A percentile compares a stretch with the other conserved stretches of the same genome.
phyloP scores from a whole-genome alignment of 1,140 invertebrate genomes.

The Euwallacea fornicatus region DNA sequence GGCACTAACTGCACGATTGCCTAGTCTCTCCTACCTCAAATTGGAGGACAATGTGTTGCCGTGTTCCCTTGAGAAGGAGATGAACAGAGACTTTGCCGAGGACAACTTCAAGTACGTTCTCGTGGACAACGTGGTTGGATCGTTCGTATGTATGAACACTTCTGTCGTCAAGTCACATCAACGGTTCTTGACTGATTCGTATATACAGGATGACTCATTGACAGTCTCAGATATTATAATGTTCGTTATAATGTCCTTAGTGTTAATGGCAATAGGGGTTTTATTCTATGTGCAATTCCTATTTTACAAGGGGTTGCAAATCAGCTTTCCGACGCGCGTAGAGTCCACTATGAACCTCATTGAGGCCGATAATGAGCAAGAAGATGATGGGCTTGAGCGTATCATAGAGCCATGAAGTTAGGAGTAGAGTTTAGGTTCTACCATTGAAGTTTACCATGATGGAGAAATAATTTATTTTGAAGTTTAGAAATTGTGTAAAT shows the following conservation, averaged over 20 bases:
- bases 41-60: conserved; percentile 46
- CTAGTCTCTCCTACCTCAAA: conserved; percentile 43
- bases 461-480: too few species aligned
- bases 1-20: conserved; percentile 41
- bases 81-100: conserved; percentile 45
- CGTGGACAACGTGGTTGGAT: background rate
- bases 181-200: background rate
- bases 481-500: too few species aligned
- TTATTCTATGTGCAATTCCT: conserved; percentile 45
- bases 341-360: background rate
- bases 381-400: background rate
- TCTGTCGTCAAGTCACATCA: background rate
- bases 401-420: too few species aligned
- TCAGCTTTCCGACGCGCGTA: background rate
- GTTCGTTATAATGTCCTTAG: conserved; percentile 38
- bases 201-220: background rate
- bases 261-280: conserved; percentile 37
- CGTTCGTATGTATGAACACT: background rate
- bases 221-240: conserved; percentile 28
- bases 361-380: background rate
- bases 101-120: conserved; percentile 43
- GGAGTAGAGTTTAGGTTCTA: too few species aligned
- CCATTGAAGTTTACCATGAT: too few species aligned
- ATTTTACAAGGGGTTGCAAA: conserved; percentile 38
- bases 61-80: conserved; percentile 49